Conservation (phyloP, 1,140 invertebrate genomes). For the Apis dorsata region DNA sequence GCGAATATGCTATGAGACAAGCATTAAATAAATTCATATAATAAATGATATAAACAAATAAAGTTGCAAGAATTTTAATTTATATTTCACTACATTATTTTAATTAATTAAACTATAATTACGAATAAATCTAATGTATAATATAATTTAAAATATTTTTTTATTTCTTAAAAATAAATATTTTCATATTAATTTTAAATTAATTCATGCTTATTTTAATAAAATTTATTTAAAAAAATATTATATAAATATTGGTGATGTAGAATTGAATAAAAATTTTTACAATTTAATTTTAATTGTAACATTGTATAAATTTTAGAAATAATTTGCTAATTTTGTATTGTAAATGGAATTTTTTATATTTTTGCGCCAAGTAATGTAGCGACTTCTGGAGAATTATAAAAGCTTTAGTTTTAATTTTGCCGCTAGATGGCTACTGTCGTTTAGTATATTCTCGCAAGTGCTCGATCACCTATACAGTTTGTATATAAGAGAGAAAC, state of each 20-base stretch:
- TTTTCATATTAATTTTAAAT: not conserved
- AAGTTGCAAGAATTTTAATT: conserved; percentile 20
- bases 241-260: not conserved
- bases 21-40: not conserved
- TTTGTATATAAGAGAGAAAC: conserved; percentile 66
- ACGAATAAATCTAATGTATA: not conserved
- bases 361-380: not conserved
- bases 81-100: not conserved
- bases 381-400: not conserved
- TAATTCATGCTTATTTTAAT: not conserved
- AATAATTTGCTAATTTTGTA: not conserved
- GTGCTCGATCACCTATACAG: not conserved
- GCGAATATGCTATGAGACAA: too few species aligned
- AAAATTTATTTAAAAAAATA: not conserved
- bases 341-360: not conserved
- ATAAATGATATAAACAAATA: not conserved
- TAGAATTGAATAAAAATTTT: not conserved
- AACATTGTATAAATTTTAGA: too few species aligned
- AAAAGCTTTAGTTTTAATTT: not conserved
- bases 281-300: not conserved
- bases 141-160: not conserved
- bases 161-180: not conserved
- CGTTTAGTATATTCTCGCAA: conserved; percentile 34
- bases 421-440: not conserved
- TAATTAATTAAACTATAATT: conserved; percentile 24